phyloP scores from a whole-genome alignment of 2,888 invertebrate species.

The Koerneria pararmatus region DNA sequence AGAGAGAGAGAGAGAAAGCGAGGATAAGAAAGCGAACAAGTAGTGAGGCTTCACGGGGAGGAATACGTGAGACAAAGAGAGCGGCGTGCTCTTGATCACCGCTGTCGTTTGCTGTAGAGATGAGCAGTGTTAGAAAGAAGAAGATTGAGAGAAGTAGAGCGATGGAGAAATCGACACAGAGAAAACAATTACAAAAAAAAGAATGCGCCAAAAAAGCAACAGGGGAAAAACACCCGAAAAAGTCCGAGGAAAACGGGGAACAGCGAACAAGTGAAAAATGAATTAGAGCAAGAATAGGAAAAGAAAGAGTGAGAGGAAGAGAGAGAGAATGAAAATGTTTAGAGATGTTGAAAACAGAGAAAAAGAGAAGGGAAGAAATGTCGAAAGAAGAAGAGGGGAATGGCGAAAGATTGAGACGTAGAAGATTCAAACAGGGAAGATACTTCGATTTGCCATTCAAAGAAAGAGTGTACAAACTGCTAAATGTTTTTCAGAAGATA shows the following conservation, averaged over 20 bases:
- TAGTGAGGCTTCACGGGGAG: background rate
- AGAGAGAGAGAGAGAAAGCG: constrained; percentile 10
- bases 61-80: background rate
- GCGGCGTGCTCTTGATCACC: background rate
- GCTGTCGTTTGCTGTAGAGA: constrained; percentile 1
- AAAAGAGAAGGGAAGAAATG: background rate
- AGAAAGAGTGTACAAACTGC: no score
- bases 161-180: background rate
- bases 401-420: background rate
- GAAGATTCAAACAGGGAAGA: no score
- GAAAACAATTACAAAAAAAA: background rate
- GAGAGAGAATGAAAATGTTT: background rate
- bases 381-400: background rate
- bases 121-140: background rate
- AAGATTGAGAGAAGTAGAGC: background rate
- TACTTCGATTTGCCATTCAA: no score
- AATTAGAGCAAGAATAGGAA: background rate
- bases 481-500: no score
- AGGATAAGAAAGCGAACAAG: background rate
- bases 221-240: background rate
- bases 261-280: background rate
- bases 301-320: background rate
- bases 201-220: background rate
- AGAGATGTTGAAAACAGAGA: background rate
- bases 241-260: background rate